Conservation (phyloP, 2,888 invertebrate species). For the Hemicrepidius hirtus region DNA sequence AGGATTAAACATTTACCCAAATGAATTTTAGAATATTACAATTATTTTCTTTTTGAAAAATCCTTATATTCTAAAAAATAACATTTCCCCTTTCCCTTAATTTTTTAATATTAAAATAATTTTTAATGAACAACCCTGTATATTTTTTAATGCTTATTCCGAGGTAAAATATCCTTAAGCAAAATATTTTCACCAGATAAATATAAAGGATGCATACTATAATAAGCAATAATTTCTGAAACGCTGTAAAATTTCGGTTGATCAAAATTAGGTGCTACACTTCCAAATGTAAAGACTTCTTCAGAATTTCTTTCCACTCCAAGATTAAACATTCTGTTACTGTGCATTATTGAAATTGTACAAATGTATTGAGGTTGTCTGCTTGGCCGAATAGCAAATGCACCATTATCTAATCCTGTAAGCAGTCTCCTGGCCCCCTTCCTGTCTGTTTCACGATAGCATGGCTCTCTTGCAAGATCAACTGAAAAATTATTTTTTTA, state of each 20-base stretch:
- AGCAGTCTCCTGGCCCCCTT: constrained; percentile 47
- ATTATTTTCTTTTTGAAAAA: too few relatives aligned
- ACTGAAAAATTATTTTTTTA: constrained; percentile 40
- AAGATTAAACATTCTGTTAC: constrained; percentile 50
- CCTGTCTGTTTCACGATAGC: constrained; percentile 51
- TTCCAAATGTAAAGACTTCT: constrained; percentile 36
- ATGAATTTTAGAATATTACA: too few relatives aligned
- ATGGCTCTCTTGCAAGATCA: constrained; percentile 36
- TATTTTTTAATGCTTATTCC: constrained; percentile 21
- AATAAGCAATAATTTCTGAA: constrained; percentile 50
- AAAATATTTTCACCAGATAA: constrained; percentile 29
- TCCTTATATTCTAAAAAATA: too few relatives aligned
- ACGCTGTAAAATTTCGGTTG: constrained; percentile 45
- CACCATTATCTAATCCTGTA: constrained; percentile 46
- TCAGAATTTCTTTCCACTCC: constrained; percentile 33
- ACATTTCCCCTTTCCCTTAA: too few relatives aligned
- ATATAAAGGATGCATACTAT: constrained; percentile 33
- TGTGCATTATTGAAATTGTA: constrained; percentile 49
- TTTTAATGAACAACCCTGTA: not conserved
- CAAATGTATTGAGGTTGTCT: constrained; percentile 44
- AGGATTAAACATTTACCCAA: too few relatives aligned
- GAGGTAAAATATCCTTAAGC: constrained; percentile 45
- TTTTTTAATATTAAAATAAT: too few relatives aligned
- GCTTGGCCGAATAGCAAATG: constrained; percentile 53
- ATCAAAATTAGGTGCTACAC: constrained; percentile 24